Evolutionary conservation across 1,140 invertebrate genomes (phyloP).

Genomic region (Psix sp.): DNA sequence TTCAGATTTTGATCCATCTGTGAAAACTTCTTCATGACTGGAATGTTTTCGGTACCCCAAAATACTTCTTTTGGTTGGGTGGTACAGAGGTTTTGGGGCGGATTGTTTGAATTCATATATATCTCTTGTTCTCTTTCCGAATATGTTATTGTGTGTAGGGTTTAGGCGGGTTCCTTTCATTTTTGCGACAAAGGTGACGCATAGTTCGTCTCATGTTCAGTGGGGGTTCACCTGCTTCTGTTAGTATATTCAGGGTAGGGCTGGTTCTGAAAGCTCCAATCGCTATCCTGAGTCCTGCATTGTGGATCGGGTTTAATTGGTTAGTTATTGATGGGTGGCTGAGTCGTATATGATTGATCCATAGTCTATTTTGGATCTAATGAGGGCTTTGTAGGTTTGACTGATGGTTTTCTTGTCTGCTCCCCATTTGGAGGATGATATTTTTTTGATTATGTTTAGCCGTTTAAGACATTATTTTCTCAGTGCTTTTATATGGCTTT

Average conservation of each 20-base stretch:
- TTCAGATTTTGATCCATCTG: slow-evolving; percentile 10
- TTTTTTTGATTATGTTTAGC: not conserved
- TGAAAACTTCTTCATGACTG: slow-evolving; percentile 6
- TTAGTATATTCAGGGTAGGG: slow-evolving; percentile 22
- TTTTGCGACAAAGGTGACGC: not conserved
- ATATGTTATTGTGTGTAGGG: not conserved
- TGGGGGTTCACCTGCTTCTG: slow-evolving; percentile 19
- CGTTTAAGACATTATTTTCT: not conserved
- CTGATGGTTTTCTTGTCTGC: not conserved
- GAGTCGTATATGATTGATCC: slow-evolving; percentile 2
- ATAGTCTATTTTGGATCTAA: slow-evolving; percentile 3
- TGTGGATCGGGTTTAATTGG: slow-evolving; percentile 22
- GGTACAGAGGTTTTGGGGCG: not conserved
- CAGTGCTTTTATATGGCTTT: not conserved
- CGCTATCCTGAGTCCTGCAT: slow-evolving; percentile 4
- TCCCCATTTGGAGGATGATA: slow-evolving; percentile 1
- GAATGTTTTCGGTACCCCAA: slow-evolving; percentile 2
- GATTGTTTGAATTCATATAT: not conserved
- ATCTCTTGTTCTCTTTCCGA: not conserved
- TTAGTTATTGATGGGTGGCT: not conserved
- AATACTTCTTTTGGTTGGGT: not conserved
- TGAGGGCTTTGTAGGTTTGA: not conserved
- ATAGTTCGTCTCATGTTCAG: slow-evolving; percentile 22
- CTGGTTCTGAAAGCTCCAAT: slow-evolving; percentile 27
- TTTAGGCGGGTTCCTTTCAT: not conserved